Percentiles rank a stretch among this genome's conserved stretches.
phyloP scores from a whole-genome alignment of 2,113 vertebrate genomes.

The Thalassarche chlororhynchos region DNA sequence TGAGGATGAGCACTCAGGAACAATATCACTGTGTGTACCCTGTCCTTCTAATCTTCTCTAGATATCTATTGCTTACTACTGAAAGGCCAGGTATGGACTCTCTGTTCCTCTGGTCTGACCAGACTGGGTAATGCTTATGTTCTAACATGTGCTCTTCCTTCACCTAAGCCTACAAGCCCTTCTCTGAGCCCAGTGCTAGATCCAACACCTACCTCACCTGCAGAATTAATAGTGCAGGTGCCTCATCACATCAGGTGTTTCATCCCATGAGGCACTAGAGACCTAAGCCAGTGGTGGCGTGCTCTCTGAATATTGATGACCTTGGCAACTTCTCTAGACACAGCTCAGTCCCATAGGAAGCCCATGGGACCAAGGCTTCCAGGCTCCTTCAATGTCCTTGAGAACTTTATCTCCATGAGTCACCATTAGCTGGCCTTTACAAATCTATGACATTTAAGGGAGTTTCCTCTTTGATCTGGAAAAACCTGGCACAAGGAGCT shows the following conservation, averaged over 20 bases:
- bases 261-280: background rate
- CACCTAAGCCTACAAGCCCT: background rate
- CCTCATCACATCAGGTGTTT: background rate
- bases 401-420: background rate
- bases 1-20: background rate
- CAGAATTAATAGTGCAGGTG: background rate
- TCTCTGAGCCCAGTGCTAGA: background rate
- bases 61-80: background rate
- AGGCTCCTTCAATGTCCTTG: background rate
- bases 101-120: background rate
- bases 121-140: background rate
- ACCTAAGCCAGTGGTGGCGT: background rate
- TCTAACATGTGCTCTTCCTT: background rate
- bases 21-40: background rate
- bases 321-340: background rate
- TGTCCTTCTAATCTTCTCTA: background rate
- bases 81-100: background rate
- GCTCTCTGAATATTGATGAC: background rate
- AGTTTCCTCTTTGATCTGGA: background rate
- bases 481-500: background rate
- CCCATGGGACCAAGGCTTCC: background rate
- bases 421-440: background rate
- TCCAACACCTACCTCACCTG: background rate
- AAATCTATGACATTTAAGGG: background rate
- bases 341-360: background rate